Conservation (phyloP, 2,888 invertebrate species). For the Hoplodrina ambigua region DNA sequence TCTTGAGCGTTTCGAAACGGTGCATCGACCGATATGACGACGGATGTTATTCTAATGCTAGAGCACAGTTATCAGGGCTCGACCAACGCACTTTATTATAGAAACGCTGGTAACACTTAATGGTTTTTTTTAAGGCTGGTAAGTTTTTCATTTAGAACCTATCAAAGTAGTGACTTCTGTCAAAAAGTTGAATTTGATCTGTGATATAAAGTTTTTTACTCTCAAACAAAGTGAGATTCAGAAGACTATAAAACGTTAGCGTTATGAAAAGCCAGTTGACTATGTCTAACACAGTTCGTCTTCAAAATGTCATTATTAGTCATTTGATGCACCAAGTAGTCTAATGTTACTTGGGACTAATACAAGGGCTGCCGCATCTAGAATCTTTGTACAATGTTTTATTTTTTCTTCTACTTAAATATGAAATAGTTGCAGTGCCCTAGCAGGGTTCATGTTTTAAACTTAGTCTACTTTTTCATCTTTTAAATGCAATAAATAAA, state of each 20-base stretch:
- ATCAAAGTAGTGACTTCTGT: not conserved
- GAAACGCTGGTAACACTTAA: conserved; percentile 10
- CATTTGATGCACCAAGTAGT: not conserved
- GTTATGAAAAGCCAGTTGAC: not conserved
- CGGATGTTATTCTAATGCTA: conserved; percentile 48
- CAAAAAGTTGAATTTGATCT: too few species aligned
- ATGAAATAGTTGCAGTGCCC: too few species aligned
- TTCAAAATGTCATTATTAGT: too few species aligned
- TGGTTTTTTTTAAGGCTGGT: conserved; percentile 11
- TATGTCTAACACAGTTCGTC: too few species aligned
- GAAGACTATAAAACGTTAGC: not conserved
- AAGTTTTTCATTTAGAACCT: conserved; percentile 30
- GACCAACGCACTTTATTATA: not conserved
- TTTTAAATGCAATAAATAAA: too few species aligned
- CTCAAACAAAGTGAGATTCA: not conserved
- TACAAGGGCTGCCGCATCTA: not conserved
- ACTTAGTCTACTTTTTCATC: too few species aligned
- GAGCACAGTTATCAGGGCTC: conserved; percentile 35
- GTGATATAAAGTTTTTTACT: not conserved
- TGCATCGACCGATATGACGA: conserved; percentile 49
- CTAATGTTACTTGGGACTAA: not conserved
- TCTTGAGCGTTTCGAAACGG: conserved; percentile 50
- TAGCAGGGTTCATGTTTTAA: too few species aligned
- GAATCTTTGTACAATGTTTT: not conserved
- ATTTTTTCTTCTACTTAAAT: too few species aligned